phyloP scores from a whole-genome alignment of 2,888 invertebrate genomes.

The Cantharis lateralis region DNA sequence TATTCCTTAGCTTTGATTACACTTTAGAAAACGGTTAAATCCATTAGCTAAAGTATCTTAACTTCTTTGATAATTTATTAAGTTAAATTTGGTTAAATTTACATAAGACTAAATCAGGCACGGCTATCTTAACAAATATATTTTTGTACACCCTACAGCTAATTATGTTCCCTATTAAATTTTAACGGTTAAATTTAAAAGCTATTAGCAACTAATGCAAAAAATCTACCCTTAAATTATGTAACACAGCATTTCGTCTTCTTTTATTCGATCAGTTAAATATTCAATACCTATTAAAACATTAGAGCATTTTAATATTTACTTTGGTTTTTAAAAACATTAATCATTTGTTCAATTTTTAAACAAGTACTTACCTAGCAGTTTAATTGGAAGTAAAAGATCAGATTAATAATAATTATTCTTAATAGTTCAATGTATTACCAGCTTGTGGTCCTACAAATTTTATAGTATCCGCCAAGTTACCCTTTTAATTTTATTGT shows the following conservation, averaged over 20 bases:
- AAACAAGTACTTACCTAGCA: too few relatives aligned
- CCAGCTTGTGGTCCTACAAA: too few relatives aligned
- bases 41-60: constrained; percentile 4
- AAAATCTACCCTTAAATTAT: background rate
- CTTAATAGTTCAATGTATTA: too few relatives aligned
- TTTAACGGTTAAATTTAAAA: background rate
- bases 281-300: background rate
- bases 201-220: background rate
- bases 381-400: too few relatives aligned
- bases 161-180: background rate
- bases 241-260: background rate
- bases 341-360: too few relatives aligned
- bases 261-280: background rate
- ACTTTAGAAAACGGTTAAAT: constrained; percentile 3
- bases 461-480: too few relatives aligned
- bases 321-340: background rate
- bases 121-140: background rate
- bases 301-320: background rate
- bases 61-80: constrained; percentile 5
- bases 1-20: constrained; percentile 4
- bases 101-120: constrained; percentile 3
- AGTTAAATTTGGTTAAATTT: constrained; percentile 5
- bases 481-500: too few relatives aligned
- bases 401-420: too few relatives aligned
- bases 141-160: background rate